These are phyloP conservation scores for Hesperia comma DNA, from an alignment of 2,888 invertebrate genomes.

Conservation along the genomic window DNA sequence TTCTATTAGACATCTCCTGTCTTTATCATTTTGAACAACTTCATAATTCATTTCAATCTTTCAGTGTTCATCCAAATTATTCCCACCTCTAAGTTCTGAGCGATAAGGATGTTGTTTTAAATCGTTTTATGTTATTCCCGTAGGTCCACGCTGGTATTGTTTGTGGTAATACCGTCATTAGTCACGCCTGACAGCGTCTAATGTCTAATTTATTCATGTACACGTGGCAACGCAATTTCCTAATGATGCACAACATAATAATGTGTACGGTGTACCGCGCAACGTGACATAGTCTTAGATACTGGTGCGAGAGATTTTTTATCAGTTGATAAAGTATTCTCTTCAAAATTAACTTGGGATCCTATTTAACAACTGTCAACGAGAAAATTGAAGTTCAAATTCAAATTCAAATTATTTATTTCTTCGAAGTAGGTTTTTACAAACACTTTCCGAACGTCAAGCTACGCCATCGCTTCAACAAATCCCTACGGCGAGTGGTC, in stretches of 20 bases:
- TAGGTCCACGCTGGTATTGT: conserved; percentile 56
- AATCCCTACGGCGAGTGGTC: too few species aligned
- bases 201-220: conserved; percentile 70
- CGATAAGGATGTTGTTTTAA: conserved; percentile 36
- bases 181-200: conserved; percentile 65
- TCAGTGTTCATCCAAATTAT: conserved; percentile 26
- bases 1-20: conserved; percentile 65
- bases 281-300: conserved; percentile 1
- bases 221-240: conserved; percentile 50
- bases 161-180: conserved; percentile 68
- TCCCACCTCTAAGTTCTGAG: conserved; percentile 42
- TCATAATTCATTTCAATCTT: conserved; percentile 57
- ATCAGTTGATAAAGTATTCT: not conserved
- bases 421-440: too few species aligned
- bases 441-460: too few species aligned
- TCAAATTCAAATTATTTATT: not conserved
- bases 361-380: conserved; percentile 7
- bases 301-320: not conserved
- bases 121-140: conserved; percentile 23
- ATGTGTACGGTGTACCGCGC: conserved; percentile 23
- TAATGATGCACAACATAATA: conserved; percentile 42
- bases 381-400: not conserved
- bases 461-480: too few species aligned
- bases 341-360: conserved; percentile 8
- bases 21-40: conserved; percentile 57